Evolutionary conservation across 2,888 invertebrate genomes (phyloP).

Genomic region (Meiosimyza platycephala): DNA sequence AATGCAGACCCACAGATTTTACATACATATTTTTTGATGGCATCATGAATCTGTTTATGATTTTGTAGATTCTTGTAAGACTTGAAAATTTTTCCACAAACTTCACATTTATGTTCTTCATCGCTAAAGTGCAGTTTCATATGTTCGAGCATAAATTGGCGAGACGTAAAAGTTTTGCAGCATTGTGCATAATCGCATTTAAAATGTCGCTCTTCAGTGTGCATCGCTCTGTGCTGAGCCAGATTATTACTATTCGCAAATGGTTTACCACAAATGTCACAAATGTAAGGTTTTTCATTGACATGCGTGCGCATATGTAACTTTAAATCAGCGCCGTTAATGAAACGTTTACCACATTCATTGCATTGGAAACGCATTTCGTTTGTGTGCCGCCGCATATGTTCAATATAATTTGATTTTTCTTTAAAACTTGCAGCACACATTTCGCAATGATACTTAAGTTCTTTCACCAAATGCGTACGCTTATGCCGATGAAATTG

Average conservation of each 20-base stretch:
- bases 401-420: slow-evolving; percentile 60
- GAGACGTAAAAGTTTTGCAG: slow-evolving; percentile 54
- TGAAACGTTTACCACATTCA: slow-evolving; percentile 33
- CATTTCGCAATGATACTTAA: slow-evolving; percentile 58
- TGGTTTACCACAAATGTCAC: slow-evolving; percentile 54
- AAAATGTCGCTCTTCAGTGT: slow-evolving; percentile 55
- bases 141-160: slow-evolving; percentile 57
- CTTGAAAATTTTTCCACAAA: slow-evolving; percentile 62
- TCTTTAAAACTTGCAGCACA: slow-evolving; percentile 62
- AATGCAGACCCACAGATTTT: slow-evolving; percentile 65
- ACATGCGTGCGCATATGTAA: slow-evolving; percentile 13
- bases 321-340: slow-evolving; percentile 37
- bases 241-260: slow-evolving; percentile 54
- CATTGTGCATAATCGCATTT: slow-evolving; percentile 60
- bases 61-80: slow-evolving; percentile 63
- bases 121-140: slow-evolving; percentile 58
- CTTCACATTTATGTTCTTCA: slow-evolving; percentile 59
- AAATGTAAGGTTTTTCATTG: slow-evolving; percentile 50
- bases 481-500: slow-evolving; percentile 58
- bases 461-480: slow-evolving; percentile 49
- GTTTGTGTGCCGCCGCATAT: slow-evolving; percentile 60
- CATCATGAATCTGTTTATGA: slow-evolving; percentile 63
- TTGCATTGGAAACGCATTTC: slow-evolving; percentile 47
- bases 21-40: slow-evolving; percentile 62
- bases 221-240: slow-evolving; percentile 54